A percentile compares a stretch with the other conserved stretches of the same genome.
Conservation (phyloP, 2,113 vertebrate species). For the Pycnonotus jocosus region DNA sequence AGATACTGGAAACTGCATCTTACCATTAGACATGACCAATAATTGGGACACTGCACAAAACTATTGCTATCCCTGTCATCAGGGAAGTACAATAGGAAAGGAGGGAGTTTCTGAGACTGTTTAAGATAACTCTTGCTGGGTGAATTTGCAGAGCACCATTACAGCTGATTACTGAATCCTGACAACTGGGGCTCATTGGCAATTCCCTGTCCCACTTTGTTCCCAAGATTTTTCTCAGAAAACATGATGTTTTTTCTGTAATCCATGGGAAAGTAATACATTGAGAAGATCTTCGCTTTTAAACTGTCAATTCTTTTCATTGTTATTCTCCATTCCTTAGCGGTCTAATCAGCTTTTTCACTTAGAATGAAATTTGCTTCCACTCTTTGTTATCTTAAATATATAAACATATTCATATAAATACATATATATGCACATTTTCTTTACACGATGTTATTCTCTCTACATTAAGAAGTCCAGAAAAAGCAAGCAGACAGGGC, state of each 20-base stretch:
- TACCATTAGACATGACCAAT: not conserved
- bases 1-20: not conserved
- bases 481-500: not conserved
- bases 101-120: not conserved
- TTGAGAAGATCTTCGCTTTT: not conserved
- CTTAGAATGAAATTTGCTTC: not conserved
- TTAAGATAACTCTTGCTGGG: not conserved
- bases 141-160: not conserved
- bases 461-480: not conserved
- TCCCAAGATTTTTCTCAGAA: not conserved
- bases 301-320: not conserved
- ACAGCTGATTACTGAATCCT: not conserved
- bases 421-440: not conserved
- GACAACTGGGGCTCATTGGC: not conserved
- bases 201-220: not conserved
- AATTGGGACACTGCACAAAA: not conserved
- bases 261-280: not conserved
- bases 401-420: not conserved
- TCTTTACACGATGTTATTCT: not conserved
- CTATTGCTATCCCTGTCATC: not conserved
- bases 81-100: rapidly evolving
- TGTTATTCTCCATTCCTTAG: not conserved
- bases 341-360: not conserved
- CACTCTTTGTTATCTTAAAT: not conserved
- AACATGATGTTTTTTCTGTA: not conserved